Evolutionary conservation across 2,888 invertebrate genomes (phyloP).

Genomic region (Kuschelorhynchus macadamiae): DNA sequence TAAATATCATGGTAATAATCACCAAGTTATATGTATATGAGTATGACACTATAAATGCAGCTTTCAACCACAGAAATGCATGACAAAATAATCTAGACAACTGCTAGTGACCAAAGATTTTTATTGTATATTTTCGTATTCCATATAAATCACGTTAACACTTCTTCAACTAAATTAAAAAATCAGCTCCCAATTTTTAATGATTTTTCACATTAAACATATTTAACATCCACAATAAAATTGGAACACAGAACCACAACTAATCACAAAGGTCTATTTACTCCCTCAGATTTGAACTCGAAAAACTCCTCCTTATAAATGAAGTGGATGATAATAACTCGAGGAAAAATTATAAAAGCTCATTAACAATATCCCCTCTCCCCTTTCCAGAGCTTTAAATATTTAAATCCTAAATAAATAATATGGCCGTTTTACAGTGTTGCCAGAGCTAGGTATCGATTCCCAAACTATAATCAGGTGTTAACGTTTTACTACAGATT

Average conservation of each 20-base stretch:
- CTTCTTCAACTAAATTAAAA: no score
- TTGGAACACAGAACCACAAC: no score
- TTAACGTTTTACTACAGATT: no score
- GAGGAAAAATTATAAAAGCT: constrained; percentile 36
- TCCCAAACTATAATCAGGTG: no score
- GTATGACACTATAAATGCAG: constrained; percentile 11
- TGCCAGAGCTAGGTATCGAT: no score
- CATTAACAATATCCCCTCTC: constrained; percentile 25
- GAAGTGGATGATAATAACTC: constrained; percentile 29
- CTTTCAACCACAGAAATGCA: constrained; percentile 20
- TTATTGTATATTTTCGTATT: not conserved
- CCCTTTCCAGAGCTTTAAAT: constrained; percentile 28
- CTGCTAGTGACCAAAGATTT: not conserved
- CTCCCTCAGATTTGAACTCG: constrained; percentile 15
- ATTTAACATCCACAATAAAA: no score
- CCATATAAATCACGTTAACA: no score
- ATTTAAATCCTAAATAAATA: constrained; percentile 47
- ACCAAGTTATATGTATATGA: constrained; percentile 11
- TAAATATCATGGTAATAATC: constrained; percentile 54
- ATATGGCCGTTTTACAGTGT: constrained; percentile 41
- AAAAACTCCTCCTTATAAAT: constrained; percentile 30
- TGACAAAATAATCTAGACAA: constrained; percentile 29
- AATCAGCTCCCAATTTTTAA: no score
- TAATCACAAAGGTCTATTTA: no score
- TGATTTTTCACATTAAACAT: no score